Base-by-base conservation (phyloP, 1,140 invertebrate species). In the Matsumurasca onukii region DNA sequence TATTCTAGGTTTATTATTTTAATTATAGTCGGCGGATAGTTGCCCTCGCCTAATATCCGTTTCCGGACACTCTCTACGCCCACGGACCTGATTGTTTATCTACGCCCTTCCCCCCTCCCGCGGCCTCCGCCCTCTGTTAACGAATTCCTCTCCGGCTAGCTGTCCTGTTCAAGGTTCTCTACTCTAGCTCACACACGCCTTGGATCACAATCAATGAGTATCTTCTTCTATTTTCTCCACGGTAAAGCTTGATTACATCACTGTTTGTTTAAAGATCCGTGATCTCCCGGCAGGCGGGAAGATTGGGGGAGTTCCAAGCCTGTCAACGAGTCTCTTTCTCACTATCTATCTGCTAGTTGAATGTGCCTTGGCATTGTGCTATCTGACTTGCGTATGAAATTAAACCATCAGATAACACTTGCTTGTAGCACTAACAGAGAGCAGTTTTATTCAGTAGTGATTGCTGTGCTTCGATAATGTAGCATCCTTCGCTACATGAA, bases 41-140 rank as follows among this genome's bases (percentile, higher is more conserved):
- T 59, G 55, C 55, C 55, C 49, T 5, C 34, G 55, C 25, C 55
- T 59, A 59, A 59, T 59, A 59, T 59, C 55, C 55, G 55, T 27
- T 59, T 59, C 55, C 55, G 55, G 3, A 29, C 55, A n/a, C 22
- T 17, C 34, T 39, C 55, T 59, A 59, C 55, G 55, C 55, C 55
- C 55, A 22, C 22, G 25, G 22, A 24, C 12, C 49, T 5, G 55
- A 59, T 59, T 59, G 55, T 59, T 25, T 52, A 52, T 59, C 22
- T 59, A 59, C 55, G 55, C 55, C 55, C 55, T 12, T 59, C 55
- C 55, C n/a, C n/a, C n/a, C n/a, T n/a, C n/a, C n/a, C n/a, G n/a
- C n/a, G n/a, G n/a, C n/a, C n/a, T n/a, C n/a, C 34, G 34, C 34
- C 49, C 49, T n/a, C 49, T 52, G n/a, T n/a, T n/a, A 52, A 52